Percentiles rank a stretch among this genome's conserved stretches.
phyloP scores from a whole-genome alignment of 1,140 invertebrate species.

The Lerema accius region DNA sequence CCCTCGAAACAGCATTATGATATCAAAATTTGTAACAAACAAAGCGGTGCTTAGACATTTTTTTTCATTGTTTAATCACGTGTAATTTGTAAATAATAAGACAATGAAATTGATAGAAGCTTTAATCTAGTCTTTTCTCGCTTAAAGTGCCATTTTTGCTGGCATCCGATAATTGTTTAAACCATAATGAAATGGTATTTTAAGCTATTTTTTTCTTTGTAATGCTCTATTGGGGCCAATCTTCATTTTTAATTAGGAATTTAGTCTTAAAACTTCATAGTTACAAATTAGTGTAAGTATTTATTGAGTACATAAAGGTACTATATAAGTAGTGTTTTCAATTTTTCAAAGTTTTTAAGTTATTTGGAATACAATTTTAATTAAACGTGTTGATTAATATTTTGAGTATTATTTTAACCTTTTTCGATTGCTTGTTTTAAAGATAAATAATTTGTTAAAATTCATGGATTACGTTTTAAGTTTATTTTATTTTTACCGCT shows the following conservation, averaged over 20 bases:
- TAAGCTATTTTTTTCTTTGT: constrained; percentile 45
- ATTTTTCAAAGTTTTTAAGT: constrained; percentile 79
- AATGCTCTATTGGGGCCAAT: constrained; percentile 74
- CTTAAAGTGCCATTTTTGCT: constrained; percentile 69
- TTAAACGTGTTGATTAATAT: constrained; percentile 74
- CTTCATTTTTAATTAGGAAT: constrained; percentile 48
- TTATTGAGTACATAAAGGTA: constrained; percentile 74
- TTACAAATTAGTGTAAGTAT: constrained; percentile 77
- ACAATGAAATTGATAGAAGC: constrained; percentile 74
- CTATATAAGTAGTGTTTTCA: constrained; percentile 69
- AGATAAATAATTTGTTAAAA: too few species aligned
- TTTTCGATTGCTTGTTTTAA: too few species aligned
- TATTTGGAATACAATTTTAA: constrained; percentile 78
- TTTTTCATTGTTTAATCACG: constrained; percentile 42
- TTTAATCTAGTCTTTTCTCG: constrained; percentile 80
- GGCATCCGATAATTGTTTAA: constrained; percentile 51
- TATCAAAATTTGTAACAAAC: constrained; percentile 42
- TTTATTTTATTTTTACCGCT: too few species aligned
- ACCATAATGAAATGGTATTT: constrained; percentile 58
- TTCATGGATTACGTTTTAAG: too few species aligned
- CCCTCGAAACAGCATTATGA: constrained; percentile 85
- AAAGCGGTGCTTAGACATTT: constrained; percentile 64
- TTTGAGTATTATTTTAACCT: constrained; percentile 14
- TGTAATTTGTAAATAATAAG: constrained; percentile 47
- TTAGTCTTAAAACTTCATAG: constrained; percentile 39